Percentiles rank a stretch among this genome's conserved stretches.
Evolutionary conservation across 2,113 vertebrate genomes (phyloP).

Genomic region (Gadus chalcogrammus): DNA sequence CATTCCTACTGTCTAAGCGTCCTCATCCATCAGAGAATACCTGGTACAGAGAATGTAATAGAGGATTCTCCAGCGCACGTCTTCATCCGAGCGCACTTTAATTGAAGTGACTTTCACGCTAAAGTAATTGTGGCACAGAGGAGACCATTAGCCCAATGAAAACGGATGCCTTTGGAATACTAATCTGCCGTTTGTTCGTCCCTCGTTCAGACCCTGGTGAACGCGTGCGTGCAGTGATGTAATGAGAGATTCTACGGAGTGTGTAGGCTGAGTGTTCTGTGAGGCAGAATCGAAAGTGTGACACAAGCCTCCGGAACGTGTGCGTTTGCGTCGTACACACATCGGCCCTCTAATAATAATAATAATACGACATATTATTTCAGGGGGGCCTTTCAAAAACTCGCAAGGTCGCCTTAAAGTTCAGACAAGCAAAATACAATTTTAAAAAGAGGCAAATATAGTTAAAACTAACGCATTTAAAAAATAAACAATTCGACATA

Average conservation of each 20-base stretch:
- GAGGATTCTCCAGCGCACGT: constrained; percentile 42
- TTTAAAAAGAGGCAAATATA: too few species aligned
- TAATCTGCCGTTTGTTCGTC: constrained; percentile 40
- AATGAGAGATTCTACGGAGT: constrained; percentile 23
- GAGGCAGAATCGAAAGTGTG: background rate
- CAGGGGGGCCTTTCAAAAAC: too few species aligned
- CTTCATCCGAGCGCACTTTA: constrained; percentile 56
- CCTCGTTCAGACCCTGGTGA: constrained; percentile 27
- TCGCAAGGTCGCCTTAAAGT: too few species aligned
- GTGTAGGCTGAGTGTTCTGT: background rate
- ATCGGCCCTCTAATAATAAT: too few species aligned
- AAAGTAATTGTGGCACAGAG: constrained; percentile 46
- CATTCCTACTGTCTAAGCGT: constrained; percentile 26
- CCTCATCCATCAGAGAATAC: constrained; percentile 38
- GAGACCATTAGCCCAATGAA: constrained; percentile 51
- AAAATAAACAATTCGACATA: too few species aligned
- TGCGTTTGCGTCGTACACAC: too few species aligned
- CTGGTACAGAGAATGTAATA: constrained; percentile 31
- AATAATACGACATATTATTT: too few species aligned
- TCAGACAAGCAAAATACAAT: too few species aligned
- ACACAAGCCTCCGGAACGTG: too few species aligned
- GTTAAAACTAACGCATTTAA: too few species aligned
- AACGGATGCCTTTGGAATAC: constrained; percentile 49
- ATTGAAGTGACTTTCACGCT: constrained; percentile 68
- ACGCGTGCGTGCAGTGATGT: constrained; percentile 18